Conservation (phyloP, 2,113 vertebrate genomes). For the Sisor rabdophorus region DNA sequence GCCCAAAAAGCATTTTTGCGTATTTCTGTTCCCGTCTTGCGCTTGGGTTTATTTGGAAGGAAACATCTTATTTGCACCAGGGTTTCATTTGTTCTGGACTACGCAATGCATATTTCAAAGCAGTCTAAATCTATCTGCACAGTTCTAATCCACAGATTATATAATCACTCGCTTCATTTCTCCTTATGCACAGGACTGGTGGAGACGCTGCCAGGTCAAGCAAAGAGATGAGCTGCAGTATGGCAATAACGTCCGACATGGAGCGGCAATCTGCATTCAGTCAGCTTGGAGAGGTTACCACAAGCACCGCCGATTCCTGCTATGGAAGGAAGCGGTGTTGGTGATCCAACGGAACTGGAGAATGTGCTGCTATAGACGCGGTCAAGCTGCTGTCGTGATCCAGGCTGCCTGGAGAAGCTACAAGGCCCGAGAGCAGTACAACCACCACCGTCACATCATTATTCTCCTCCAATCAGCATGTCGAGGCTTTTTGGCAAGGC, state of each 20-base stretch:
- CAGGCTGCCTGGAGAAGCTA: conserved; percentile 85
- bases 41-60: too few relatives aligned
- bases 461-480: conserved; percentile 73
- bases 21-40: too few relatives aligned
- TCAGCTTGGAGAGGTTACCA: conserved; percentile 79
- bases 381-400: conserved; percentile 73
- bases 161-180: not conserved
- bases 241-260: conserved; percentile 56
- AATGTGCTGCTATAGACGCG: conserved; percentile 57
- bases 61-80: too few relatives aligned
- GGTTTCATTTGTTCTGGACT: not conserved
- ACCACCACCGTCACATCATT: conserved; percentile 59
- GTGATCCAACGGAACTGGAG: conserved; percentile 86
- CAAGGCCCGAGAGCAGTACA: conserved; percentile 61
- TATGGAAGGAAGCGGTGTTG: conserved; percentile 72
- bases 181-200: conserved; percentile 73
- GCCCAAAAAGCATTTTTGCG: too few relatives aligned
- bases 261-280: conserved; percentile 79
- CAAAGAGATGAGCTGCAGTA: conserved; percentile 54
- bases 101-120: not conserved
- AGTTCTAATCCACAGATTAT: not conserved
- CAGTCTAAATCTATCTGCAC: not conserved
- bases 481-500: conserved; percentile 77
- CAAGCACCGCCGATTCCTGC: conserved; percentile 70
- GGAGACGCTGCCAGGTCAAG: conserved; percentile 70